Percentiles rank a stretch among this genome's conserved stretches.
Evolutionary conservation across 2,888 invertebrate species (phyloP).

Genomic region (Cosmia trapezina): DNA sequence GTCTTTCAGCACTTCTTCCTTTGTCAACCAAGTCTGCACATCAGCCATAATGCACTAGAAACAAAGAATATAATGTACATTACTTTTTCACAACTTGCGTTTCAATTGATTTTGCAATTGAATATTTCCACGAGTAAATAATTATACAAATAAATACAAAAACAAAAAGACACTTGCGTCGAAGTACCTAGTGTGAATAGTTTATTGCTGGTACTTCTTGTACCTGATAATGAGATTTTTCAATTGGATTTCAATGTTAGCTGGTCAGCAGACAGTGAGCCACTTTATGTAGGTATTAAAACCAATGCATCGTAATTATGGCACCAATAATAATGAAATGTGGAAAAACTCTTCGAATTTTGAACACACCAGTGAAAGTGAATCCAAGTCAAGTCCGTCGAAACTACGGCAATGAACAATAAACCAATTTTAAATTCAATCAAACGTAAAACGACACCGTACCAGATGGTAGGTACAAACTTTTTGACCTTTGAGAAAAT

Average conservation of each 20-base stretch:
- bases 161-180: not conserved
- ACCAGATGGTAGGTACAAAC: not conserved
- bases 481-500: no score
- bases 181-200: not conserved
- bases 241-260: not conserved
- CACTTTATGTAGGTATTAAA: not conserved
- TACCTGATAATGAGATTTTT: not conserved
- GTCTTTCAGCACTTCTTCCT: slow-evolving; percentile 76
- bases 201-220: no score
- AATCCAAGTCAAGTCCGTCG: not conserved
- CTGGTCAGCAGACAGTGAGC: not conserved
- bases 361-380: not conserved
- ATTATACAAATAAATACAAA: not conserved
- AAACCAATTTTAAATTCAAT: not conserved
- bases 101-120: not conserved
- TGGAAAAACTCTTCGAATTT: not conserved
- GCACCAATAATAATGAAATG: not conserved
- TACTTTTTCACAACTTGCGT: not conserved
- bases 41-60: slow-evolving; percentile 44
- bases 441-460: not conserved
- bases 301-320: not conserved
- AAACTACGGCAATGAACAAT: not conserved
- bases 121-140: not conserved
- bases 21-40: slow-evolving; percentile 71
- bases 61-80: not conserved